Conservation (phyloP, 2,888 invertebrate genomes). For the Schizaphis graminum region DNA sequence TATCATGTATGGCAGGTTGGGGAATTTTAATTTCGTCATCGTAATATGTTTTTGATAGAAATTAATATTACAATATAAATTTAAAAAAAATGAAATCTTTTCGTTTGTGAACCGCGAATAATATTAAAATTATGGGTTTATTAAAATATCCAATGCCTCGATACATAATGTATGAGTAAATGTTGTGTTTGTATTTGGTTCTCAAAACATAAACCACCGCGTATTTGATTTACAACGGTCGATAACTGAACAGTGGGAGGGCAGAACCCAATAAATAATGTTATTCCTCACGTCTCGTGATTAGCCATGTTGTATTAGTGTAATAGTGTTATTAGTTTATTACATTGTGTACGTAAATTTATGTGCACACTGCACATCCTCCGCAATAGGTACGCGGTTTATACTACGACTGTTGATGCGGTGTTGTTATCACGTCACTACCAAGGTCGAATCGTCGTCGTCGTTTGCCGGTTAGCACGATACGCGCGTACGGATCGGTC, state of each 20-base stretch:
- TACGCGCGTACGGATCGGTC: not conserved
- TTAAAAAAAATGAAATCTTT: not conserved
- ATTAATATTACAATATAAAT: not conserved
- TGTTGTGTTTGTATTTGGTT: not conserved
- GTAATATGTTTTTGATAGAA: not conserved
- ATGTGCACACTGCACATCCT: not conserved
- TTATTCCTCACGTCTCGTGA: constrained; percentile 23
- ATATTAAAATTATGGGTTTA: not conserved
- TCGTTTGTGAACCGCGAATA: not conserved
- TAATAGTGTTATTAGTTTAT: constrained; percentile 19
- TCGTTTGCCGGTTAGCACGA: not conserved
- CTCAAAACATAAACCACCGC: not conserved
- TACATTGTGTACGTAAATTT: constrained; percentile 7
- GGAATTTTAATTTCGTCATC: constrained; percentile 21
- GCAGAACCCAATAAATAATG: constrained; percentile 25
- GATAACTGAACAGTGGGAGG: not conserved
- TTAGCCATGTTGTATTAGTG: not conserved
- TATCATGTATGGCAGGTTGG: not conserved
- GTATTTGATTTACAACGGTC: not conserved
- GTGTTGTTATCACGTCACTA: not conserved
- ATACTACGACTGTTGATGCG: not conserved
- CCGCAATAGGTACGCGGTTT: not conserved
- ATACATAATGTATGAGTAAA: not conserved
- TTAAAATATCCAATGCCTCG: not conserved
- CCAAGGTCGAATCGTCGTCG: constrained; percentile 10